phyloP scores from a whole-genome alignment of 1,140 invertebrate genomes.

The Hyposmocoma kahamanoa region DNA sequence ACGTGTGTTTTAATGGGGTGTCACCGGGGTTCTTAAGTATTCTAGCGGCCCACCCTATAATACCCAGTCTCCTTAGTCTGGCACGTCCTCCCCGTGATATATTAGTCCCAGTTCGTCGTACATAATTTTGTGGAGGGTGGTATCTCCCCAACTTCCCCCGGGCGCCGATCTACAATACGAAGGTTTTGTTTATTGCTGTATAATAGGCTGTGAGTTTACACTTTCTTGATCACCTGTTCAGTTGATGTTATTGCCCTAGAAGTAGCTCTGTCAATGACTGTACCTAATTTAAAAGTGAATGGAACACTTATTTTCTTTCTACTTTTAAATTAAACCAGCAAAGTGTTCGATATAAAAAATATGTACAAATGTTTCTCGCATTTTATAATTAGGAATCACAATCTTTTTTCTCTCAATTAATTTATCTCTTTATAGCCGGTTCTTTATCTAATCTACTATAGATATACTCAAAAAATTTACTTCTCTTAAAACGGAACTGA shows the following conservation, averaged over 20 bases:
- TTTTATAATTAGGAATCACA: too few species aligned
- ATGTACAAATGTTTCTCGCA: too few species aligned
- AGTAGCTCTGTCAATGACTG: too few species aligned
- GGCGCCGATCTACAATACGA: constrained; percentile 59
- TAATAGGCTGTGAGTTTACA: constrained; percentile 24
- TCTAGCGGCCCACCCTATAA: constrained; percentile 65
- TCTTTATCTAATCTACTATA: too few species aligned
- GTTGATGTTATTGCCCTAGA: neutral
- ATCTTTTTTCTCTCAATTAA: too few species aligned
- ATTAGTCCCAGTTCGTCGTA: constrained; percentile 73
- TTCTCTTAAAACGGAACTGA: too few species aligned
- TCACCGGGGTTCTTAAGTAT: constrained; percentile 71
- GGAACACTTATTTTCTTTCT: too few species aligned
- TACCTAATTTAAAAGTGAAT: too few species aligned
- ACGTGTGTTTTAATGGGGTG: constrained; percentile 72
- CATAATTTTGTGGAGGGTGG: constrained; percentile 71
- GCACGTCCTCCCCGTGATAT: constrained; percentile 71
- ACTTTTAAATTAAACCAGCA: too few species aligned
- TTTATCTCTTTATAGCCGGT: too few species aligned
- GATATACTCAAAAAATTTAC: too few species aligned
- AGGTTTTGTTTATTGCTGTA: constrained; percentile 60
- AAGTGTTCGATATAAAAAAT: too few species aligned
- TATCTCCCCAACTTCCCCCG: constrained; percentile 34
- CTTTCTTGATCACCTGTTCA: neutral
- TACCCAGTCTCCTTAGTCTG: constrained; percentile 69